Evolutionary conservation across 2,797 vertebrate genomes (phyloP), one percentile per base, ranked within the genome.

Genomic region (Phrynocephalus forsythii): DNA sequence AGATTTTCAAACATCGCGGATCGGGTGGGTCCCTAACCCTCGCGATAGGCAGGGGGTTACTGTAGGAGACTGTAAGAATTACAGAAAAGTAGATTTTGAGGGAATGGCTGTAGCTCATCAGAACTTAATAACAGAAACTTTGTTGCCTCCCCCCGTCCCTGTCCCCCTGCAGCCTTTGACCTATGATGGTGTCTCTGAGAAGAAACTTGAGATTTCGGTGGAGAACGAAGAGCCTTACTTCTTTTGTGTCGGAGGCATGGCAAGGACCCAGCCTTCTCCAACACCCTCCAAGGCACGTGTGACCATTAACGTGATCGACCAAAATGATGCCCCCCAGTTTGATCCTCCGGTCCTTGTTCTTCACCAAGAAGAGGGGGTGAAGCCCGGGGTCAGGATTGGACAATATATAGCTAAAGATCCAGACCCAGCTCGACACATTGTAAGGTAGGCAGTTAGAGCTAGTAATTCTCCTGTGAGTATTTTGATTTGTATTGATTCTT

Each of bases 261-360:
- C 18, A 0, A 2, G 2, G 11, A 3, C 1, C 0, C 28, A 3
- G 48, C 16, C 26, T 77, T 30, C 68, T 38, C 1, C 0, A 7
- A 2, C 0, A 3, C 6, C 22, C 0, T 2, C 28, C 3, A 89
- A 81, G 9, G 81, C 88, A 82, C 95, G n/a, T 0, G 83, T 98
- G 87, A 88, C 33, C 0, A 67, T 98, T 0, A 93, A 82, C 30
- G 95, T 98, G 79, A 84, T 91, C 0, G 95, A 98, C 1, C 2
- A 52, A 76, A 98, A 97, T 0, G 96, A 96, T 33, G 92, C 97
- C 0, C 98, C 97, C 0, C 2, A 81, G 76, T 98, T 98, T 90
- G 38, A 26, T 1, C 22, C 76, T 1, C 0, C 18, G 16, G 1
- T 0, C 76, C 0, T 94, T 68, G 3, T 2, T 0, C 9, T 98